Conservation (phyloP, 2,797 vertebrate species). For the Sebastes hubbsi region DNA sequence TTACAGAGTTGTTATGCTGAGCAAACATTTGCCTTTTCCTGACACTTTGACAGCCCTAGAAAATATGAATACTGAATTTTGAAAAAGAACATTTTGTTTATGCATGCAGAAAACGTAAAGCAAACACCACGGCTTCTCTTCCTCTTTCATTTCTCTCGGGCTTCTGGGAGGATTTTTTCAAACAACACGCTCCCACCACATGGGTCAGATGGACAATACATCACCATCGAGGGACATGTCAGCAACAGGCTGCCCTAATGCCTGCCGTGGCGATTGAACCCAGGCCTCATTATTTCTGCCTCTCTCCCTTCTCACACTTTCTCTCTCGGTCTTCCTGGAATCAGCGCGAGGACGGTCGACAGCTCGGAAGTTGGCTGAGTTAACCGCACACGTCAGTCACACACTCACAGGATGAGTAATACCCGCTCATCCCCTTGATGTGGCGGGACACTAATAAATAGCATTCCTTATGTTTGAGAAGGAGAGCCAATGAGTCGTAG, state of each 20-base stretch:
- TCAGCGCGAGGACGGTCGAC: slow-evolving; percentile 38
- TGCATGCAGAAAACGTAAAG: slow-evolving; percentile 8
- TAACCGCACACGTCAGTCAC: slow-evolving; percentile 59
- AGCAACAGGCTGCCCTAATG: background rate
- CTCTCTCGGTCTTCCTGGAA: slow-evolving; percentile 43
- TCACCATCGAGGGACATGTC: slow-evolving; percentile 14
- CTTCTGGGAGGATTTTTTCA: background rate
- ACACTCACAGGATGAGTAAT: slow-evolving; percentile 68
- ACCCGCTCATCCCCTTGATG: slow-evolving; percentile 74
- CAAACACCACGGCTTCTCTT: background rate
- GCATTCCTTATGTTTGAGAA: slow-evolving; percentile 59
- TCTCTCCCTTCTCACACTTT: background rate
- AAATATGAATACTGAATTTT: background rate
- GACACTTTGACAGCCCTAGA: too few species aligned
- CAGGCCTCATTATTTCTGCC: slow-evolving; percentile 23
- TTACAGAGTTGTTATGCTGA: too few species aligned
- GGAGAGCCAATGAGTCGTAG: slow-evolving; percentile 57
- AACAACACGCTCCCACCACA: background rate
- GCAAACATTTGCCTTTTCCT: too few species aligned
- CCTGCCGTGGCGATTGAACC: slow-evolving; percentile 21
- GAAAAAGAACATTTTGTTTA: slow-evolving; percentile 4
- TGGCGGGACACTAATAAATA: slow-evolving; percentile 70
- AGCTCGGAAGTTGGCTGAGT: slow-evolving; percentile 46
- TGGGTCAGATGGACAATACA: slow-evolving; percentile 15
- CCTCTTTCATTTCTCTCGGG: background rate